Evolutionary conservation across 2,113 vertebrate species (phyloP), one percentile per base, ranked within the genome.

Genomic region (Lasiurus cinereus): DNA sequence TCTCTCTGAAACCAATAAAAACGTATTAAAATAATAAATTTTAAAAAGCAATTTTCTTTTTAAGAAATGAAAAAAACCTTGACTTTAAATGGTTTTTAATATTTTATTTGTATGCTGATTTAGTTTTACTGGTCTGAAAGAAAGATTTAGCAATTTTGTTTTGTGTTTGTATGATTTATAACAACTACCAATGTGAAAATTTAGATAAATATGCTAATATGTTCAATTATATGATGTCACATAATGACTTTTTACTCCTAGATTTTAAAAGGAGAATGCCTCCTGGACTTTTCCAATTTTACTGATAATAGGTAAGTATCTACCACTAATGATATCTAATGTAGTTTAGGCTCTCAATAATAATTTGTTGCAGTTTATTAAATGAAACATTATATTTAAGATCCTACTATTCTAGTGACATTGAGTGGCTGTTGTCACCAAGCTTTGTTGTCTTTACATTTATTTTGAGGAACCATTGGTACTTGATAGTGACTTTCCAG

Each of bases 201-300:
- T 92, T 85, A 21, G 54, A 56, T 56, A 56, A 56, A 21, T 73
- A 14, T 70, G 29, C 80, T 91, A 69, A 14, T 89, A 29, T 96
- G 6, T 56, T 96, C 91, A 73, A 39, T 70, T 66, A 72, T 76
- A 24, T 82, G n/a, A 50, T 94, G 8, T 88, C n/a, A 48, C 19
- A 52, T 77, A 93, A 83, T 96, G 33, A 85, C 62, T 83, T 95
- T 95, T 93, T 90, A 39, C 95, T 96, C 66, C 39, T 97, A 99
- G 99, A 99, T 99, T 97, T 98, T 99, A 90, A 99, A 98, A 98
- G 99, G 99, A 82, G 98, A 99, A 10, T 98, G 98, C 85, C 95
- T 99, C n/a, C 97, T 99, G 27, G 99, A 99, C 96, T 97, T 99
- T 83, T 98, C 98, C 88, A 99, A 98, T 98, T 99, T 99, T 97